phyloP scores from a whole-genome alignment of 2,113 vertebrate species.

The Nothocercus julius region DNA sequence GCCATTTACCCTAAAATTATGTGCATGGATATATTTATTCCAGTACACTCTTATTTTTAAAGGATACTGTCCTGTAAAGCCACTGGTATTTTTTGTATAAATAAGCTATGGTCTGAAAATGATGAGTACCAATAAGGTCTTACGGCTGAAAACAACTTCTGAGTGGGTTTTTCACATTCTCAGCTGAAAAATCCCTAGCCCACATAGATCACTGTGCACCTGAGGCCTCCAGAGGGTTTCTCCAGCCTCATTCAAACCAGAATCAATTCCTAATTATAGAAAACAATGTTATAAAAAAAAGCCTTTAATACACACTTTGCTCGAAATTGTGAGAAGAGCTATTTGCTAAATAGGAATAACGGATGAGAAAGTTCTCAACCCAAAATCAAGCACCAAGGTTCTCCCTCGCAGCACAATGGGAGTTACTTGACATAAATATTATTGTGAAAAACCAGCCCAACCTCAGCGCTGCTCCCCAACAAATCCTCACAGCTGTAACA shows the following conservation, averaged over 20 bases:
- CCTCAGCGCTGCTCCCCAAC: neutral
- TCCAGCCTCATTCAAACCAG: neutral
- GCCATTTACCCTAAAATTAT: neutral
- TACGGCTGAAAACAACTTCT: neutral
- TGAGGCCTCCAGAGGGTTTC: neutral
- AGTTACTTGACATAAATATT: neutral
- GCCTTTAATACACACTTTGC: neutral
- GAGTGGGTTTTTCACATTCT: neutral
- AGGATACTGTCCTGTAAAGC: neutral
- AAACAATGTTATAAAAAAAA: neutral
- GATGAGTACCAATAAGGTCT: neutral
- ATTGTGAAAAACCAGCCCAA: neutral
- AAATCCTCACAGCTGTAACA: neutral
- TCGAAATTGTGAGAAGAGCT: neutral
- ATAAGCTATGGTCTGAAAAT: accelerated
- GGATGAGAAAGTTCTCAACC: neutral
- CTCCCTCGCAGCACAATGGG: accelerated
- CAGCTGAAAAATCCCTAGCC: neutral
- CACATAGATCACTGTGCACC: neutral
- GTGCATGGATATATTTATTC: neutral
- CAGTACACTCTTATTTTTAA: neutral
- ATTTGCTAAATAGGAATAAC: neutral
- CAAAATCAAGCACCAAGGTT: neutral
- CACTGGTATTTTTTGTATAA: neutral
- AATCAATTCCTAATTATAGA: neutral